phyloP scores from a whole-genome alignment of 2,888 invertebrate genomes.

The Leptothorax acervorum region DNA sequence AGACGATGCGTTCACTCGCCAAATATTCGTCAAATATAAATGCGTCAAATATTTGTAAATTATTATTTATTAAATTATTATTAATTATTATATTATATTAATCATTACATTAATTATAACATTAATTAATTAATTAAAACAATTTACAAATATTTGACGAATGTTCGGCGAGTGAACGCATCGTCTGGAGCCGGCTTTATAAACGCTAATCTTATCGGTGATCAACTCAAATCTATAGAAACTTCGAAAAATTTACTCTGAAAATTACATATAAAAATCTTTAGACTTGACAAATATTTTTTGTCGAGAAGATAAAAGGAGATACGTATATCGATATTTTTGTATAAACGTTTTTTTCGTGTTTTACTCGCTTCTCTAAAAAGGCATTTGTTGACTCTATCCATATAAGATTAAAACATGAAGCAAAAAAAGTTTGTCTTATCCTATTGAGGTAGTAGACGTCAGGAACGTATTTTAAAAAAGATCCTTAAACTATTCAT shows the following conservation, averaged over 20 bases:
- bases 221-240: neutral
- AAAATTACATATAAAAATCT: neutral
- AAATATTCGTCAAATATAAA: too few relatives aligned
- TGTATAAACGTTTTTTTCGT: neutral
- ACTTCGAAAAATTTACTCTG: neutral
- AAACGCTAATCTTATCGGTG: neutral
- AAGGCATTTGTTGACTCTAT: neutral
- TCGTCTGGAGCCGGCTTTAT: too few relatives aligned
- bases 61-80: too few relatives aligned
- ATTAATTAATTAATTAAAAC: too few relatives aligned
- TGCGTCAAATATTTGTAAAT: too few relatives aligned
- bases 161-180: too few relatives aligned
- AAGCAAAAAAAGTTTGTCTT: neutral
- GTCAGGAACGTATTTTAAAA: neutral
- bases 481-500: constrained; percentile 5
- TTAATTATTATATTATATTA: too few relatives aligned
- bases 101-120: too few relatives aligned
- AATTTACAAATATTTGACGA: too few relatives aligned
- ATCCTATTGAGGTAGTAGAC: too few relatives aligned
- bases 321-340: neutral
- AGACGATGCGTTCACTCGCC: too few relatives aligned
- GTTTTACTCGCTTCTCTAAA: neutral
- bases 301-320: neutral
- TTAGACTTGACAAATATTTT: neutral
- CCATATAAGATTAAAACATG: constrained; percentile 29